phyloP scores from a whole-genome alignment of 2,888 invertebrate species.

The Thereva nobilitata region DNA sequence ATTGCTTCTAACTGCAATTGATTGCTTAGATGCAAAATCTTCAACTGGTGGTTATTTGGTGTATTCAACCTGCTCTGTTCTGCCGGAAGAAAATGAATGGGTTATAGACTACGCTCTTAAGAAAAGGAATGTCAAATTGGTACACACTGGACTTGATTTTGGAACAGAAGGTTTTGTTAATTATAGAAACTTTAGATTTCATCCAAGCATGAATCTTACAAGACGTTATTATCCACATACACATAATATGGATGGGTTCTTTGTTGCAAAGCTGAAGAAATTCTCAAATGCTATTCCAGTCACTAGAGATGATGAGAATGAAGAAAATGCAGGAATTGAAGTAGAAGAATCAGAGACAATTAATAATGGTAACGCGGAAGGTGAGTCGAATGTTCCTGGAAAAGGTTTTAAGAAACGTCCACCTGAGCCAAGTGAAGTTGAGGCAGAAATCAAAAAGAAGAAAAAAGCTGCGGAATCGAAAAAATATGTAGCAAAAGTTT shows the following conservation, averaged over 20 bases:
- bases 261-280: conserved; percentile 97
- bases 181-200: conserved; percentile 83
- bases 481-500: conserved; percentile 56
- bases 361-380: conserved; percentile 41
- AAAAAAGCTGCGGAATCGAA: conserved; percentile 50
- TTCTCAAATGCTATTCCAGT: conserved; percentile 77
- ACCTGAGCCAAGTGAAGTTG: conserved; percentile 47
- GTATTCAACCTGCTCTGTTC: conserved; percentile 97
- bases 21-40: conserved; percentile 91
- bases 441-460: conserved; percentile 52
- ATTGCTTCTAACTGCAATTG: conserved; percentile 93
- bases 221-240: conserved; percentile 95
- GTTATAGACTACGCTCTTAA: conserved; percentile 94
- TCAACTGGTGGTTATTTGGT: conserved; percentile 92
- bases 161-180: conserved; percentile 93
- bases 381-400: conserved; percentile 43
- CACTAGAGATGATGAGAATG: conserved; percentile 56
- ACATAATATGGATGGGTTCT: conserved; percentile 99
- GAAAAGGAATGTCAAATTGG: conserved; percentile 90
- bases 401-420: conserved; percentile 21
- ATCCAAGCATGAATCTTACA: conserved; percentile 85
- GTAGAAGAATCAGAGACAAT: conserved; percentile 44
- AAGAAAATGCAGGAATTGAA: conserved; percentile 44
- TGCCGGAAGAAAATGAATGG: conserved; percentile 98
- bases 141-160: conserved; percentile 92